A percentile compares a stretch with the other conserved stretches of the same genome.
phyloP scores from a whole-genome alignment of 2,113 vertebrate genomes.

The Cromileptes altivelis region DNA sequence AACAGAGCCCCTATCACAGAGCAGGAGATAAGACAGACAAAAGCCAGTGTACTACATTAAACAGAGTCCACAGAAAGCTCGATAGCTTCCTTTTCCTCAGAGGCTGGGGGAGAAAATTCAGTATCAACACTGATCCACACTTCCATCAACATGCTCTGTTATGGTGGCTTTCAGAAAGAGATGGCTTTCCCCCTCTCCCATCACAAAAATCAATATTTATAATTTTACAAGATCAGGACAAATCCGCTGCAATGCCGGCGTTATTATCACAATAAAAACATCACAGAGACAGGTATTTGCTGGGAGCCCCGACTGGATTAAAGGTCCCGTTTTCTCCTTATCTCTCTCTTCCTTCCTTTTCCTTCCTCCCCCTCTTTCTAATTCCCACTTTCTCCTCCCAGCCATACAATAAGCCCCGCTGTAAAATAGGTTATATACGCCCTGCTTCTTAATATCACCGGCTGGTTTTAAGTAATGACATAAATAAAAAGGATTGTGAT shows the following conservation, averaged over 20 bases:
- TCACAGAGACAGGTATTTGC: conserved; percentile 78
- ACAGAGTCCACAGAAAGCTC: conserved; percentile 11
- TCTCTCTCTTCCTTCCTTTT: conserved; percentile 38
- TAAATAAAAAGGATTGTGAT: conserved; percentile 72
- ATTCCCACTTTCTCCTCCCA: conserved; percentile 52
- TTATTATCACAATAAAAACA: conserved; percentile 88
- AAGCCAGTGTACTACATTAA: conserved; percentile 20
- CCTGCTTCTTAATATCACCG: conserved; percentile 69
- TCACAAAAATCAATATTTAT: conserved; percentile 85
- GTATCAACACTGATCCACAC: conserved; percentile 40
- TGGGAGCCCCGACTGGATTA: conserved; percentile 77
- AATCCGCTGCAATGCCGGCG: conserved; percentile 71
- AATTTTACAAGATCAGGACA: conserved; percentile 85
- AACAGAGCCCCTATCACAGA: not conserved
- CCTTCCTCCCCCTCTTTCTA: conserved; percentile 19
- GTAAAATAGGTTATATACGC: conserved; percentile 75
- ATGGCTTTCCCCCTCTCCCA: conserved; percentile 50
- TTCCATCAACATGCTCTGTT: conserved; percentile 67
- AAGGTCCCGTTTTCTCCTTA: conserved; percentile 48
- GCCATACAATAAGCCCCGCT: conserved; percentile 70
- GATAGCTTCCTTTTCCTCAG: conserved; percentile 27
- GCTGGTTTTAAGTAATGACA: conserved; percentile 77
- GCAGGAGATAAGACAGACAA: conserved; percentile 16
- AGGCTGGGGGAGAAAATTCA: conserved; percentile 34
- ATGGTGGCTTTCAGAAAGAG: conserved; percentile 56